Evolutionary conservation across 2,888 invertebrate genomes (phyloP).

Genomic region (Aphelenchoides bicaudatus): DNA sequence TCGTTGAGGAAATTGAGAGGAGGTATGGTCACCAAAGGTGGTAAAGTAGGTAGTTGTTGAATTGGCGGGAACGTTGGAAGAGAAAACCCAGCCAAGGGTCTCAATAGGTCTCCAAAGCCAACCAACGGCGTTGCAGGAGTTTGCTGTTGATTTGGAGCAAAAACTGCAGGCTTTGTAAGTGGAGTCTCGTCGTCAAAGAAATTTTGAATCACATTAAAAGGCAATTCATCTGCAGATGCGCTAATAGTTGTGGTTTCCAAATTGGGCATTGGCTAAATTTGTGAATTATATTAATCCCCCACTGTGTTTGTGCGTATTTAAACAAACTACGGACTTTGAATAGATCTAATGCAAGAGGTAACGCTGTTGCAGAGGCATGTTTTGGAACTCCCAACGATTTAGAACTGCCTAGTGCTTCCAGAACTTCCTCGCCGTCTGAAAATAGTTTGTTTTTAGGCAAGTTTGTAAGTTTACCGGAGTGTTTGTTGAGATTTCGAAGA

Average conservation of each 20-base stretch:
- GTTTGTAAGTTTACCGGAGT: no score
- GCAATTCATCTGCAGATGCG: slow-evolving; percentile 9
- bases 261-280: no score
- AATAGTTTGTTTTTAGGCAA: no score
- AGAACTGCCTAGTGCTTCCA: slow-evolving; percentile 15
- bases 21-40: slow-evolving; percentile 21
- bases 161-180: not conserved
- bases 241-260: no score
- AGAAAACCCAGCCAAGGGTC: not conserved
- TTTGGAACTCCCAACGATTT: not conserved
- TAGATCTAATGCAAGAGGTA: no score
- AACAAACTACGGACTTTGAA: no score
- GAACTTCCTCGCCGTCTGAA: slow-evolving; percentile 15
- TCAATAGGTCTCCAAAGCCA: not conserved
- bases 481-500: slow-evolving; percentile 21
- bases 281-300: no score
- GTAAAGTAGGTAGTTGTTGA: slow-evolving; percentile 13
- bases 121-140: not conserved
- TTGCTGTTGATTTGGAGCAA: not conserved
- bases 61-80: slow-evolving; percentile 20
- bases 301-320: no score
- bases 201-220: slow-evolving; percentile 15
- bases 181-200: slow-evolving; percentile 21
- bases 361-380: no score
- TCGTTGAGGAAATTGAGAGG: slow-evolving; percentile 15